Evolutionary conservation across 2,888 invertebrate species (phyloP), one percentile per base, ranked within the genome.

Genomic region (Sussaba pulchella): DNA sequence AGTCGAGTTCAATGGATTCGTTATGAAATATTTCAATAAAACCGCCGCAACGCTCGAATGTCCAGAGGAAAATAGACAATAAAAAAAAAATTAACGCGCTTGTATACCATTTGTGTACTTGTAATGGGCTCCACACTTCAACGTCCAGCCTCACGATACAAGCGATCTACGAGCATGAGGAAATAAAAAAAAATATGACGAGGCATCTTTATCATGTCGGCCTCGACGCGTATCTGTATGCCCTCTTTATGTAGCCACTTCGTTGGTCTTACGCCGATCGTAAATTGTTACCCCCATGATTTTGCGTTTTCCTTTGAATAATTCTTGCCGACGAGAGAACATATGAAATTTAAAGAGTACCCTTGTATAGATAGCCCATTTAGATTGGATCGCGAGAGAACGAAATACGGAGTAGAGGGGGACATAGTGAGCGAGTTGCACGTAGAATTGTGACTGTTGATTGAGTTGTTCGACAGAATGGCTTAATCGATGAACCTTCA

Each of bases 301-400:
- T 82, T 78, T 73, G 85, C 85, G 76, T 75, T 83, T 81, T 82
- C 73, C 70, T 85, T 85, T 78, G 83, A 84, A 79, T 84, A 85
- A 84, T 82, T 85, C 84, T 66, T 59, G 73, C 81, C 70, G 73
- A 74, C 77, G 26, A 66, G 31, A 43, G 19, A 77, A 69, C 50
- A 45, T 52, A 74, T 81, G 64, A 70, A 77, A 41, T 43, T 21
- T 36, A 52, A 52, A 41, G 61, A 50, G 41, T 45, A 75, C 45
- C n/a, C 54, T 76, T 72, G 66, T 67, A 47, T 45, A 74, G 77
- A 78, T 81, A 73, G 70, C 77, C 81, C 43, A 73, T 66, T 77
- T 77, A 70, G 77, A 81, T 81, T 19, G 17, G 45, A 70, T 54
- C 43, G 12, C 2, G 12, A 17, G 6, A 57, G 5, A 39, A 19